Percentiles rank a stretch among this genome's conserved stretches.
Conservation (phyloP, 1,140 invertebrate species). For the Lepidotrigona ventralis region DNA sequence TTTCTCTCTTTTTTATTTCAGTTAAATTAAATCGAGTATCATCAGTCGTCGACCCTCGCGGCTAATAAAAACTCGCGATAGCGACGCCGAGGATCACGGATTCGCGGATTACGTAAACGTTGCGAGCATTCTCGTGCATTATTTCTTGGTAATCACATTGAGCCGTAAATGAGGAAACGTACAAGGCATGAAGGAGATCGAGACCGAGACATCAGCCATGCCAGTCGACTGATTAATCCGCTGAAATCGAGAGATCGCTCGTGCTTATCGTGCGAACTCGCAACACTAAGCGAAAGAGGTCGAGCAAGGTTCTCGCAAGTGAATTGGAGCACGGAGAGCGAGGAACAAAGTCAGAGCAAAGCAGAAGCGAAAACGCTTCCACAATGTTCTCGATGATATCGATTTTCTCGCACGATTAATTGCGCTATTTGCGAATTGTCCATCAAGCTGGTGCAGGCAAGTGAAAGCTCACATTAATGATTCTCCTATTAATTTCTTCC, state of each 20-base stretch:
- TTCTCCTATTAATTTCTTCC: not conserved
- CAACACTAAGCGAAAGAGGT: not conserved
- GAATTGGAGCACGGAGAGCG: not conserved
- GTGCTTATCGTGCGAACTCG: not conserved
- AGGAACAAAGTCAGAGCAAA: not conserved
- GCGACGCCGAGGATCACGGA: not conserved
- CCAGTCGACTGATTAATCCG: constrained; percentile 12
- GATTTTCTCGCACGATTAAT: constrained; percentile 6
- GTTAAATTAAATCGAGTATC: not conserved
- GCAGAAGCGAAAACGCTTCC: not conserved
- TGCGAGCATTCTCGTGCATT: constrained; percentile 2
- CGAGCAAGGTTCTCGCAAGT: not conserved
- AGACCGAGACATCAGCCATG: constrained; percentile 6
- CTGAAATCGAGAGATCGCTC: constrained; percentile 13
- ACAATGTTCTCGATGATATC: not conserved
- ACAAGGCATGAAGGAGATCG: not conserved
- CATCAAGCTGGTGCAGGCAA: not conserved
- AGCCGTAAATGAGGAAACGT: not conserved
- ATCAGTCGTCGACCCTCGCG: not conserved
- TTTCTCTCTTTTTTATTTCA: not conserved
- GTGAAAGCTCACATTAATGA: not conserved
- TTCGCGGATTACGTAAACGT: constrained; percentile 36
- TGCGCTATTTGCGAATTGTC: not conserved
- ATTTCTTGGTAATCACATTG: constrained; percentile 10
- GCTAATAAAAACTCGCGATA: constrained; percentile 2